Conservation (phyloP, 2,113 vertebrate genomes). For the Hucho hucho region DNA sequence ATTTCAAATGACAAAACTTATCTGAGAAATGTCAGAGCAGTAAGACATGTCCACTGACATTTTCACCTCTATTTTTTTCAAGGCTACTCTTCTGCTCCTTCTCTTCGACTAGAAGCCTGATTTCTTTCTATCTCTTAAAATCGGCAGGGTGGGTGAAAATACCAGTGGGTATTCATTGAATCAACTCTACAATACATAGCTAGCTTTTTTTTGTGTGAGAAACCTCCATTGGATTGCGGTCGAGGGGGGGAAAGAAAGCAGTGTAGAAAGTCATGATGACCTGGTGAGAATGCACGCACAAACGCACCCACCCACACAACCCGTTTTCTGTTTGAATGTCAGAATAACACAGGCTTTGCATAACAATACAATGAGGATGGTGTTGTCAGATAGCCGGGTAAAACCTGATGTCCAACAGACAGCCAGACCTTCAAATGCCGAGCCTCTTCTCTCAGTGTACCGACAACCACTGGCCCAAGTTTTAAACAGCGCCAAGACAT, state of each 20-base stretch:
- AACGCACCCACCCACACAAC: background rate
- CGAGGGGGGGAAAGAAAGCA: too few species aligned
- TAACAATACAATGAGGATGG: conserved; percentile 45
- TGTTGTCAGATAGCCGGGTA: conserved; percentile 52
- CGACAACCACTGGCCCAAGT: conserved; percentile 67
- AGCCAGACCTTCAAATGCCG: conserved; percentile 56
- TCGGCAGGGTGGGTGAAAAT: background rate
- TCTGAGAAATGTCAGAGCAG: conserved; percentile 54
- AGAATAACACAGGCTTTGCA: conserved; percentile 59
- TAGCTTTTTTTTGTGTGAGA: too few species aligned
- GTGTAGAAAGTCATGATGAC: background rate
- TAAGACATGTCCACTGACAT: conserved; percentile 45
- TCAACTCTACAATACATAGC: background rate
- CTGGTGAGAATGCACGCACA: background rate
- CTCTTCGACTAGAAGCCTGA: conserved; percentile 7
- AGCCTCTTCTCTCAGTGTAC: conserved; percentile 27
- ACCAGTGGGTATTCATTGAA: background rate
- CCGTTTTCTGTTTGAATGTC: conserved; percentile 46
- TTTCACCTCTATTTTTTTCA: conserved; percentile 30
- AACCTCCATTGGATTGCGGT: too few species aligned
- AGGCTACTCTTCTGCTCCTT: conserved; percentile 10
- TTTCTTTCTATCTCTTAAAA: background rate
- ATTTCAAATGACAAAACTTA: conserved; percentile 52
- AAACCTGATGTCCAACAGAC: conserved; percentile 65
- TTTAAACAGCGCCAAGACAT: conserved; percentile 63